Evolutionary conservation across 1,140 invertebrate species (phyloP).

Genomic region (Calephelis virginiensis): DNA sequence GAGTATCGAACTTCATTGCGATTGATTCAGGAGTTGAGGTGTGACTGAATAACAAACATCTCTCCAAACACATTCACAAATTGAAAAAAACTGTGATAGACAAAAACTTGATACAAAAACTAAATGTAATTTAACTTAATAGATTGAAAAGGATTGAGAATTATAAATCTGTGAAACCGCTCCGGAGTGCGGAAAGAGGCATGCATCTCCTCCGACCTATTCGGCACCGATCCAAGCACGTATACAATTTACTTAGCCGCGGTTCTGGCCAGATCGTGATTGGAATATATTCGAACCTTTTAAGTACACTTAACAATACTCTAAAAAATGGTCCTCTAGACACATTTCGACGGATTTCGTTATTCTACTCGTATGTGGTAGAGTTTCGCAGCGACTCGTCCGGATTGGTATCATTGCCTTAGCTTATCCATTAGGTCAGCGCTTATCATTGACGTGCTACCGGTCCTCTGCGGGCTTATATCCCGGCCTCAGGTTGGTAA

Average conservation of each 20-base stretch:
- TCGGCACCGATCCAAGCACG: constrained; percentile 69
- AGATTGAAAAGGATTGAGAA: constrained; percentile 22
- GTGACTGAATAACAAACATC: too few relatives aligned
- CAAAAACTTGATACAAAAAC: too few relatives aligned
- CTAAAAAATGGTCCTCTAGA: constrained; percentile 5
- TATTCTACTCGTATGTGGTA: background rate
- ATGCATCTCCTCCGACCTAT: constrained; percentile 48
- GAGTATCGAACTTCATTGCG: too few relatives aligned
- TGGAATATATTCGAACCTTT: constrained; percentile 48
- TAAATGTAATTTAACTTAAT: constrained; percentile 4
- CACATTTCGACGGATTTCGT: background rate
- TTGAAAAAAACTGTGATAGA: too few relatives aligned
- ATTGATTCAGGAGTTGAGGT: too few relatives aligned
- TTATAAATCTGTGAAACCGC: constrained; percentile 28
- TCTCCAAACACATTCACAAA: too few relatives aligned
- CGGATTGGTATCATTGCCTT: too few relatives aligned
- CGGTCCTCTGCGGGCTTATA: too few relatives aligned
- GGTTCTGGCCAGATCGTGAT: constrained; percentile 53
- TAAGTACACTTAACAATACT: constrained; percentile 23
- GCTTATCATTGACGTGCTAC: too few relatives aligned
- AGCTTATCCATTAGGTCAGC: too few relatives aligned
- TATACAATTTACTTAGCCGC: constrained; percentile 70
- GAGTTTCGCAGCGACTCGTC: too few relatives aligned
- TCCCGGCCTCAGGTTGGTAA: too few relatives aligned
- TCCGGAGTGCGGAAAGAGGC: constrained; percentile 18